Base-by-base conservation (phyloP, 2,888 invertebrate species). In the Dryadula phaetusa region DNA sequence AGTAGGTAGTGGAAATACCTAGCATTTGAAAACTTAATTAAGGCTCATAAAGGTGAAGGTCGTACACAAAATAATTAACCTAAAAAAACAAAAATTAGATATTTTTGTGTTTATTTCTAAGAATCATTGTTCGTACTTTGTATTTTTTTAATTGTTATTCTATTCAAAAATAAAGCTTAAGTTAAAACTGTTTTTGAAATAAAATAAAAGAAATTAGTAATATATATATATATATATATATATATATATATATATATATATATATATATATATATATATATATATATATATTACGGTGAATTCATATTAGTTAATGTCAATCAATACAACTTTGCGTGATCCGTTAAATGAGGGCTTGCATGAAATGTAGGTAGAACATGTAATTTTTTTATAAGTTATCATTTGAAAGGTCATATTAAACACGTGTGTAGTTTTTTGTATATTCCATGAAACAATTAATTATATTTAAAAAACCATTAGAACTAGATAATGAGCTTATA, bases 321-420 rank as follows among this genome's bases (percentile, higher is more conserved):
- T 65, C 58, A 60, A 60, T 60, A 65, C n/a, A n/a, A 37, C 20
- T 16, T 65, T n/a, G 65, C 65, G 58, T 65, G 65, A 28, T 60
- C 16, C 32, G 56, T 25, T 20, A 40, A 58, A 28, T 60, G 32
- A 49, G 18, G 40, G 49, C 49, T 64, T 58, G 64, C 65, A 65
- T 65, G 60, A 42, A 47, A 25, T 28, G 28, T 28, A 46, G 40
- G 16, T 56, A 20, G 25, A 40, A 49, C 32, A 32, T 40, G 6
- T 16, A 20, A 32, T 47, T 60, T 60, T 62, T 65, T 64, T 46
- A 56, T 64, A 32, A 64, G 7, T 64, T 60, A 60, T 52, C 40
- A 58, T 37, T 40, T 42, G 4, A 58, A 65, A 65, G 60, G 65
- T 60, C 49, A 42, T 14, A 44, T 14, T 18, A 32, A 60, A 28